Evolutionary conservation across 2,888 invertebrate genomes (phyloP).

Genomic region (Cylindroiulus punctatus): DNA sequence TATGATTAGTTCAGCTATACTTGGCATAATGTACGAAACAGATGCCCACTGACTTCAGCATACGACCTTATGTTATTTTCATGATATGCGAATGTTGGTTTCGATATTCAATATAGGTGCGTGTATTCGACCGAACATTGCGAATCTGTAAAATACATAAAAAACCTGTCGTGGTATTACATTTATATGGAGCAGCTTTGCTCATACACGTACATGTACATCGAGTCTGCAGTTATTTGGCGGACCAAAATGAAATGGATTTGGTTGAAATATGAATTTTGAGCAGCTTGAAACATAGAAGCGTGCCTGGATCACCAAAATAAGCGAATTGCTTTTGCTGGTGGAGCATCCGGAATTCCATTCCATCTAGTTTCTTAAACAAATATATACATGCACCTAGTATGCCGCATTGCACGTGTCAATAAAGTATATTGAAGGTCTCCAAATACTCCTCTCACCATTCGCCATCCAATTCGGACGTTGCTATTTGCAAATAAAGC

Average conservation of each 20-base stretch:
- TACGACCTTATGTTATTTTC: conserved; percentile 4
- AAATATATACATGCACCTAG: background rate
- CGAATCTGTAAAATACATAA: background rate
- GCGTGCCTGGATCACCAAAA: conserved; percentile 4
- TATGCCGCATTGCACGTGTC: no score
- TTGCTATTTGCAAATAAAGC: background rate
- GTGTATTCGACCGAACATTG: background rate
- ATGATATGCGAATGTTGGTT: background rate
- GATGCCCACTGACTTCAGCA: background rate
- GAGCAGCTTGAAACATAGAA: background rate
- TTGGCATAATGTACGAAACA: background rate
- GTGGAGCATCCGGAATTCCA: background rate
- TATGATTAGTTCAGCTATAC: background rate
- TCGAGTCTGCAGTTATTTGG: background rate
- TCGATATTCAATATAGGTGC: background rate
- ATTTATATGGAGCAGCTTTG: background rate
- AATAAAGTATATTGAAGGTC: background rate
- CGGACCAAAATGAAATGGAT: conserved; percentile 6
- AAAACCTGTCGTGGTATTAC: background rate
- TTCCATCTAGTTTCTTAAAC: background rate
- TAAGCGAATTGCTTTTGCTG: background rate
- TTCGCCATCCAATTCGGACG: background rate
- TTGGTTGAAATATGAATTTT: conserved; percentile 21
- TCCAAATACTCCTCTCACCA: background rate
- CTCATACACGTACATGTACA: background rate